A percentile compares a stretch with the other conserved stretches of the same genome.
These are phyloP conservation scores for Hippocampus zosterae DNA, from an alignment of 2,113 vertebrate species.

Conservation along the genomic window DNA sequence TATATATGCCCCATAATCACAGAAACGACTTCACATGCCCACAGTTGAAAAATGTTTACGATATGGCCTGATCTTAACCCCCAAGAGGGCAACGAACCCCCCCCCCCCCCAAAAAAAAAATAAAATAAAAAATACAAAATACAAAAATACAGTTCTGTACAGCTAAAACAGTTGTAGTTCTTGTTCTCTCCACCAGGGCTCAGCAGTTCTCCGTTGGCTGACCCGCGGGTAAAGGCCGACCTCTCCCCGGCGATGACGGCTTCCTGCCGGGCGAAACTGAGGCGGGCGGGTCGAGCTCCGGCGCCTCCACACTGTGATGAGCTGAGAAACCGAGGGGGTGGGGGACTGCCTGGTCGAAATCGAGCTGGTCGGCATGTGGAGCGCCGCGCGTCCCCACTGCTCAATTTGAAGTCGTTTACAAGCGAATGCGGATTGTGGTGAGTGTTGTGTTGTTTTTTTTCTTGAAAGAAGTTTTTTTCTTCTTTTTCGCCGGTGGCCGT, in stretches of 20 bases:
- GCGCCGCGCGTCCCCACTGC: not conserved
- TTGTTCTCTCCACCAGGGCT: not conserved
- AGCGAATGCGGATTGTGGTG: constrained; percentile 3
- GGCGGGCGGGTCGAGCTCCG: not conserved
- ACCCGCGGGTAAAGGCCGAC: not conserved
- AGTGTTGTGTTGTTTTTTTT: not conserved
- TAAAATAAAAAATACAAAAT: no score
- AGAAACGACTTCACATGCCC: no score
- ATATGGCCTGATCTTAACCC: no score
- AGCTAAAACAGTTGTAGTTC: not conserved
- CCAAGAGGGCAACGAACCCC: no score
- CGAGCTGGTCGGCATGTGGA: not conserved
- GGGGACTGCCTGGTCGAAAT: not conserved
- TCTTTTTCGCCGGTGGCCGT: not conserved
- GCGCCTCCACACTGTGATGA: not conserved
- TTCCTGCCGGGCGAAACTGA: not conserved
- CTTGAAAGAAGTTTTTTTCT: not conserved
- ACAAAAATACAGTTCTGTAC: no score
- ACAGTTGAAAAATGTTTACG: no score
- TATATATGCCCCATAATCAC: no score
- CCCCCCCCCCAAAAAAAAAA: no score
- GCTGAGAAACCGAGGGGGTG: not conserved
- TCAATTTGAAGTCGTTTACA: not conserved
- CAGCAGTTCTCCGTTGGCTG: not conserved
- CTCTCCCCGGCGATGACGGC: not conserved